A percentile compares a stretch with the other conserved stretches of the same genome.
These are phyloP conservation scores for Melopsittacus undulatus DNA, from an alignment of 2,797 vertebrate genomes.

Conservation along the genomic window DNA sequence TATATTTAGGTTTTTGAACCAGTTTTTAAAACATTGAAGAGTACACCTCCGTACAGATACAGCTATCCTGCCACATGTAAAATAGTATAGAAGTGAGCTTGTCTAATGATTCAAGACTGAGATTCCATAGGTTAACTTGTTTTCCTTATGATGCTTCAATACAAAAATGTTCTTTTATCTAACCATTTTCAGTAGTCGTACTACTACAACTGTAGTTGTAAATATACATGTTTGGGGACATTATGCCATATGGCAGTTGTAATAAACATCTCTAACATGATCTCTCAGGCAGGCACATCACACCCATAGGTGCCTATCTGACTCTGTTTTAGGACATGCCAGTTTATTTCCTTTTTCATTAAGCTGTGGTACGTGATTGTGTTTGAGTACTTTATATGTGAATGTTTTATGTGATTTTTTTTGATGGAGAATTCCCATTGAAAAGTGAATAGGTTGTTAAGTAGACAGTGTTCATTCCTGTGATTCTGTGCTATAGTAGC, in stretches of 20 bases:
- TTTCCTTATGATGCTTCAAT: neutral
- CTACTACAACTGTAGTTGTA: too few relatives aligned
- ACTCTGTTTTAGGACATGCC: neutral
- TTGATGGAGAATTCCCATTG: neutral
- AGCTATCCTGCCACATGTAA: neutral
- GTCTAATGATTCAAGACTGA: neutral
- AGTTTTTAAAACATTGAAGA: neutral
- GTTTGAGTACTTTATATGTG: neutral
- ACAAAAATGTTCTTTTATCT: neutral
- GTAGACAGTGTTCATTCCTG: neutral
- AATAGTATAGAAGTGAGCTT: neutral
- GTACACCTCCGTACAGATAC: neutral
- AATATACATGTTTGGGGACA: neutral
- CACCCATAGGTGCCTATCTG: neutral
- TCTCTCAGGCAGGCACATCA: neutral
- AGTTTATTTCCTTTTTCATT: slow-evolving; percentile 11
- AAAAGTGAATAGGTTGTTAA: neutral
- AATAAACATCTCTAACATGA: neutral
- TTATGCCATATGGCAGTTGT: neutral
- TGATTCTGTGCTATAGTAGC: neutral
- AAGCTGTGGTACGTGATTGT: neutral
- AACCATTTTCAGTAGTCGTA: neutral
- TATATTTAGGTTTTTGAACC: neutral
- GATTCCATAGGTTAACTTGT: neutral
- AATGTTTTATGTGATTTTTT: neutral